Base-by-base conservation (phyloP, 2,888 invertebrate genomes). In the Yponomeuta plumbellus region DNA sequence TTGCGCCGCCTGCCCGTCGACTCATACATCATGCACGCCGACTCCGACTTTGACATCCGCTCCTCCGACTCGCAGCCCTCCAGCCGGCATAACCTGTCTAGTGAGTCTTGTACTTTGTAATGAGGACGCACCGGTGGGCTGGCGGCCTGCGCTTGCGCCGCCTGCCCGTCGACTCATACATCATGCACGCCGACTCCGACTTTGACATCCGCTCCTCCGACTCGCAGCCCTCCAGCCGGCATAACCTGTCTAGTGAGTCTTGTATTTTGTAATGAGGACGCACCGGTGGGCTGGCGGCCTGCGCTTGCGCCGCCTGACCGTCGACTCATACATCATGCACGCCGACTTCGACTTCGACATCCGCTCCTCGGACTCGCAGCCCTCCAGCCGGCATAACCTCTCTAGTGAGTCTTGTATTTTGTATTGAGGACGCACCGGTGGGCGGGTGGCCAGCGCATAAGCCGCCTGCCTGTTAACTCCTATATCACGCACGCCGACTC, bases 101-200 rank as follows among this genome's bases (percentile, higher is more conserved):
- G 89, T 88, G 66, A 80, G 86, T 77, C 39, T 11, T n/a, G 20
- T 13, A n/a, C n/a, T 8, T 8, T 11, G 6, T 5, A 39, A 5
- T n/a, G 92, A 89, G 58, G 89, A 84, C 73, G 78, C 67, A 66
- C 71, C 73, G 68, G 70, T 75, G 39, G 80, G 76, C 68, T 80
- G 92, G 74, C 71, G 92, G 83, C 73, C 86, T 81, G 80, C 89
- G 80, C 69, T 90, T 88, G 73, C 81, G 87, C 8, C 85, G 79
- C 62, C 76, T 77, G 13, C 75, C 64, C 52, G 39, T 39, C 39
- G 39, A 39, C 6, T 39, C 39, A 5, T 79, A 80, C 71, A 92
- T 93, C 85, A 90, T 95, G 88, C 95, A 95, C 83, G 93, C 94
- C 0, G 95, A 95, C 84, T 95, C 95, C 6, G 94, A 95, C 83